A percentile compares a stretch with the other conserved stretches of the same genome.
These are phyloP conservation scores for Fregetta grallaria DNA, from an alignment of 2,113 vertebrate species.

Conservation along the genomic window DNA sequence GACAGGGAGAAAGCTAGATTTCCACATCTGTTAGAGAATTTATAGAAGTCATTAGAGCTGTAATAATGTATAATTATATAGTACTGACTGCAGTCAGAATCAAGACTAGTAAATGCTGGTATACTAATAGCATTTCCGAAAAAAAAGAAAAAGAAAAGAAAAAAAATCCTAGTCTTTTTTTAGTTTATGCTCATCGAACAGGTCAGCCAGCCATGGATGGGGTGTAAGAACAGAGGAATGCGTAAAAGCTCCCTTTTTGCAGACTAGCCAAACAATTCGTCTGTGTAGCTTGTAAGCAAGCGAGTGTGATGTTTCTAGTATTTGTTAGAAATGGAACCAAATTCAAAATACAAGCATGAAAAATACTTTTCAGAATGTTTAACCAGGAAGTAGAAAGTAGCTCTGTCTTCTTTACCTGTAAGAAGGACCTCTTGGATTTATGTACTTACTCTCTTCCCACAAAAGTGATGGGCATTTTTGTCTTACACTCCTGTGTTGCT, in stretches of 20 bases:
- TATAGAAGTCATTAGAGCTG: not conserved
- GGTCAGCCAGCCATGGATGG: not conserved
- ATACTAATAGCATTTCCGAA: not conserved
- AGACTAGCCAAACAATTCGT: not conserved
- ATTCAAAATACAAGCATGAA: not conserved
- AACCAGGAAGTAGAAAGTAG: not conserved
- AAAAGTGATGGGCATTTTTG: not conserved
- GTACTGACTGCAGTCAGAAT: slow-evolving; percentile 19
- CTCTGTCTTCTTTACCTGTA: not conserved
- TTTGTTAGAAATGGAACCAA: not conserved
- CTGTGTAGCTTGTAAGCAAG: not conserved
- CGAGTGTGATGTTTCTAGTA: not conserved
- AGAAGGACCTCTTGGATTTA: not conserved
- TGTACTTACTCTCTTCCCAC: not conserved
- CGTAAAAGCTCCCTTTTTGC: not conserved
- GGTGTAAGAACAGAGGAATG: not conserved
- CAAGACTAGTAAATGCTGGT: not conserved
- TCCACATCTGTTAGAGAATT: slow-evolving; percentile 15
- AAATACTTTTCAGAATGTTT: not conserved
- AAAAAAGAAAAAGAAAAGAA: not conserved
- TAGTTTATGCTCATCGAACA: not conserved
- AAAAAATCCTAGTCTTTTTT: not conserved
- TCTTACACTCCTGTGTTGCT: not conserved
- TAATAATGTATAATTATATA: slow-evolving; percentile 18
- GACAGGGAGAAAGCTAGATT: not conserved